A percentile compares a stretch with the other conserved stretches of the same genome.
Conservation (phyloP, 2,113 vertebrate genomes). For the Leptobrachium ailaonicum region DNA sequence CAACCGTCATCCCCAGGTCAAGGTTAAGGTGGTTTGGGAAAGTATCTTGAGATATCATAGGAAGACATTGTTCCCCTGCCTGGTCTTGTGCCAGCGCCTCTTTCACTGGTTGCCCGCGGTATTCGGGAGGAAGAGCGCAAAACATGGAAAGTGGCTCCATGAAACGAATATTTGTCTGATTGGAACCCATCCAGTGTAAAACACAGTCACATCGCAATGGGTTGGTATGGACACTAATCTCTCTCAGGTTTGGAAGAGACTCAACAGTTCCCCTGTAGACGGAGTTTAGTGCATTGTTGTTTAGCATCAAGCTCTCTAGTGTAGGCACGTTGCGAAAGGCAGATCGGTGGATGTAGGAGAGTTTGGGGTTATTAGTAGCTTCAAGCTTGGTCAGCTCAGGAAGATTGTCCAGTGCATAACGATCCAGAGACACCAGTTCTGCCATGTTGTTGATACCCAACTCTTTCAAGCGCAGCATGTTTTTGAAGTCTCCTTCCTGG, state of each 20-base stretch:
- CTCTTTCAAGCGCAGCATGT: constrained; percentile 93
- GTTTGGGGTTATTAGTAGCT: constrained; percentile 94
- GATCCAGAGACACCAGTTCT: constrained; percentile 90
- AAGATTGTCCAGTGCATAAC: constrained; percentile 88
- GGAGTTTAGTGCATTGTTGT: constrained; percentile 91
- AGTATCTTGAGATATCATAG: constrained; percentile 88
- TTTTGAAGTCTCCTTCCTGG: constrained; percentile 91
- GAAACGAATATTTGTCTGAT: constrained; percentile 90
- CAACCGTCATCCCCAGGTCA: constrained; percentile 80
- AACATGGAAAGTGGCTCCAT: constrained; percentile 96
- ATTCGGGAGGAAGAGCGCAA: constrained; percentile 87
- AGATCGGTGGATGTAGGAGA: constrained; percentile 86
- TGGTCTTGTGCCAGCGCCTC: constrained; percentile 82
- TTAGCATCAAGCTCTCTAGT: constrained; percentile 95
- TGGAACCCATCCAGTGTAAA: constrained; percentile 91
- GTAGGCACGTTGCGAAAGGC: constrained; percentile 92
- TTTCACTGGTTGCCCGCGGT: constrained; percentile 82
- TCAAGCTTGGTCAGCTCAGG: constrained; percentile 95
- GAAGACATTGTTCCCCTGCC: constrained; percentile 82
- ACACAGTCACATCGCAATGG: constrained; percentile 93
- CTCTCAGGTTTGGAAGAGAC: constrained; percentile 87
- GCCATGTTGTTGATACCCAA: constrained; percentile 96
- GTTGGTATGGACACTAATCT: constrained; percentile 96
- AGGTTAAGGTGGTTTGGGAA: constrained; percentile 86
- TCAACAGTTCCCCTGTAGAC: constrained; percentile 89